These are phyloP conservation scores for Heterodera carotae DNA, from an alignment of 1,140 invertebrate genomes.

Conservation along the genomic window DNA sequence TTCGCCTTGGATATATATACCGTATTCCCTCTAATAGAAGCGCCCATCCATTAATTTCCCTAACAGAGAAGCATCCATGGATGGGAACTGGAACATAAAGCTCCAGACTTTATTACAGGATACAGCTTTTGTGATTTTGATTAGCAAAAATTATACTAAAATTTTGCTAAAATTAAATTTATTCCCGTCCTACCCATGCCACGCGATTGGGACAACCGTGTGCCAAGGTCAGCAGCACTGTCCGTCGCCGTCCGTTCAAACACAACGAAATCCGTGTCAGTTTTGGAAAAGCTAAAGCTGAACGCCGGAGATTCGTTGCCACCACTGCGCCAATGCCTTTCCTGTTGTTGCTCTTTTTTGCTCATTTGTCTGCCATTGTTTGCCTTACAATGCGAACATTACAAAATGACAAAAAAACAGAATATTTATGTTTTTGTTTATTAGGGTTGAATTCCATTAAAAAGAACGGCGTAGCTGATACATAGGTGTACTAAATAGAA, in stretches of 20 bases:
- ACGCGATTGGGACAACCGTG: background rate
- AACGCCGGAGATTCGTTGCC: background rate
- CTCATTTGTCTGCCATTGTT: background rate
- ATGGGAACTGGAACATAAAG: too few species aligned
- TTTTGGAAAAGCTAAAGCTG: background rate
- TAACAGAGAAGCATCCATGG: too few species aligned
- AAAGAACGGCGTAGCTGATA: too few species aligned
- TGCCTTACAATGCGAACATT: background rate
- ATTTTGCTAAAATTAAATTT: background rate
- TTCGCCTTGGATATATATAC: background rate
- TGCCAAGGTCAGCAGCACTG: background rate
- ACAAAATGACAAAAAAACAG: background rate
- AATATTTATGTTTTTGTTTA: too few species aligned
- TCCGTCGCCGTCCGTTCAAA: background rate
- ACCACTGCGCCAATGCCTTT: too few species aligned
- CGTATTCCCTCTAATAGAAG: background rate
- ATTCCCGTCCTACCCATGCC: background rate
- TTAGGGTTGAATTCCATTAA: too few species aligned
- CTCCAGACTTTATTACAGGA: too few species aligned
- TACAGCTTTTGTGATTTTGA: too few species aligned
- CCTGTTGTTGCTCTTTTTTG: background rate
- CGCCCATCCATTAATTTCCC: too few species aligned
- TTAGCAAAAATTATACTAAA: background rate
- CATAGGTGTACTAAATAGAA: too few species aligned
- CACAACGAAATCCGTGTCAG: background rate